Base-by-base conservation (phyloP, 1,140 invertebrate genomes). In the Caerostris darwini region DNA sequence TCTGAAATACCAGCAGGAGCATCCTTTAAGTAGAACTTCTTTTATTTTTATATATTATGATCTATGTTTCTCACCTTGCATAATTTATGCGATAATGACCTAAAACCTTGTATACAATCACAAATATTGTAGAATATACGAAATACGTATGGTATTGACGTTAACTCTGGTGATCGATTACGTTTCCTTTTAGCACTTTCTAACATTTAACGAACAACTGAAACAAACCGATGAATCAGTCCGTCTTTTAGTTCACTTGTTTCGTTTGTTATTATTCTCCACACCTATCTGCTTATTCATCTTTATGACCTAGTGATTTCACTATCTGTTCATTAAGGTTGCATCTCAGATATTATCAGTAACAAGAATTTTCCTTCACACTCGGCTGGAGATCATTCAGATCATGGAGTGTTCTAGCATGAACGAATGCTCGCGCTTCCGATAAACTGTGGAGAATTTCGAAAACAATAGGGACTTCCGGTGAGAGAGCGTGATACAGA, bases 371-470 rank as follows among this genome's bases (percentile, higher is more conserved):
- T 64, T 64, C 17, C 61, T 64, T 64, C 61, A 64, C 61, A 64
- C 61, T 14, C 17, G 61, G 14, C 17, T 64, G 61, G 17, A 64
- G 12, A 5, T 64, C 17, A 14, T 64, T 17, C 17, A 3, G 61
- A 64, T 10, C 12, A 34, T 34, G 17, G 61, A 64, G 61, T 64
- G 14, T 17, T 5, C 5, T 64, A 64, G 12, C 61, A 10, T 64
- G 19, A 81, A 50, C 50, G 71, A 64, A 81, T 81, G 71, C 34
- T 34, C 7, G 71, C 71, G 71, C 71, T 81, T 81, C 71, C 71
- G 71, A 34, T 54, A 81, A 81, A n/a, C 10, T 81, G 17, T 81
- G 5, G 4, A 12, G 53, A 4, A 81, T 7, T 54, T 34, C 19
- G 17, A 54, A 67, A 10, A 81, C 71, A 81, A 81, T 81, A 64